A percentile compares a stretch with the other conserved stretches of the same genome.
Conservation (phyloP, 2,797 vertebrate species). For the Melanotaenia maccullochi region DNA sequence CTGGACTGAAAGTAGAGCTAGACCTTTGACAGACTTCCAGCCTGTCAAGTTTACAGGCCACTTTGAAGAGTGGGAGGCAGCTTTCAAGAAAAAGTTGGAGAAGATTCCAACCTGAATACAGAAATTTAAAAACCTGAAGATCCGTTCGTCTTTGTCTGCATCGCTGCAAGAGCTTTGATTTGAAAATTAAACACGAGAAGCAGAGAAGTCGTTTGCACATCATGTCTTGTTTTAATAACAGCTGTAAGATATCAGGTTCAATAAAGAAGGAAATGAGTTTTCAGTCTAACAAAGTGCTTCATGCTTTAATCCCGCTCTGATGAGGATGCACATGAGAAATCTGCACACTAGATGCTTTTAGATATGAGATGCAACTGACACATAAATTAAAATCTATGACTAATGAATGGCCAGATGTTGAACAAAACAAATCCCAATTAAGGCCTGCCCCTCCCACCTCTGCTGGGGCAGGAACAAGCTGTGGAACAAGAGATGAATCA, state of each 20-base stretch:
- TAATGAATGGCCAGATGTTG: slow-evolving; percentile 64
- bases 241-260: slow-evolving; percentile 1
- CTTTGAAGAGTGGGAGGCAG: slow-evolving; percentile 24
- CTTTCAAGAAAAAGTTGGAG: slow-evolving; percentile 20
- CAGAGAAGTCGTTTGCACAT: background rate
- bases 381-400: slow-evolving; percentile 39
- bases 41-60: slow-evolving; percentile 40
- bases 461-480: slow-evolving; percentile 55
- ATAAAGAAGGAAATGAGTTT: background rate
- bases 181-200: slow-evolving; percentile 9
- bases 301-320: background rate
- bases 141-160: background rate
- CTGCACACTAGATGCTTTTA: slow-evolving; percentile 8
- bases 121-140: background rate
- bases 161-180: background rate
- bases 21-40: slow-evolving; percentile 56
- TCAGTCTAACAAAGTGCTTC: background rate
- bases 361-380: slow-evolving; percentile 20
- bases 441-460: slow-evolving; percentile 34
- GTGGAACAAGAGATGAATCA: slow-evolving; percentile 69
- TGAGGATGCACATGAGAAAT: background rate
- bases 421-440: slow-evolving; percentile 59
- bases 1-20: slow-evolving; percentile 43
- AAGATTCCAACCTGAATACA: slow-evolving; percentile 5
- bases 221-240: slow-evolving; percentile 10